phyloP scores from a whole-genome alignment of 2,888 invertebrate species.

The Parnassius orleans region DNA sequence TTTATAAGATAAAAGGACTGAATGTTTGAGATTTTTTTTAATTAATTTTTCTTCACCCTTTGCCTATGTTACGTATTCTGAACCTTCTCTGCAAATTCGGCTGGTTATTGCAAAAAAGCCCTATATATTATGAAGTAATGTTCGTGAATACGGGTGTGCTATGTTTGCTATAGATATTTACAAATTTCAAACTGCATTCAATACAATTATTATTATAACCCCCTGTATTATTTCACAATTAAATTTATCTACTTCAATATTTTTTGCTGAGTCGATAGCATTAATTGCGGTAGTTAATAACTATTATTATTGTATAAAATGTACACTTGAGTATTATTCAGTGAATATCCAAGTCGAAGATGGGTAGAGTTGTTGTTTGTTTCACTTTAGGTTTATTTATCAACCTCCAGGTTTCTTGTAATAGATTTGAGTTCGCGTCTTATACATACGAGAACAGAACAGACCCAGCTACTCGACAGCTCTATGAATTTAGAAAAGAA shows the following conservation, averaged over 20 bases:
- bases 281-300: conserved; percentile 9
- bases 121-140: too few relatives aligned
- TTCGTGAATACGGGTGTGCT: too few relatives aligned
- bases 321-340: background rate
- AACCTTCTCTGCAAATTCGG: too few relatives aligned
- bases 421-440: conserved; percentile 27
- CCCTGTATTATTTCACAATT: background rate
- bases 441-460: conserved; percentile 34
- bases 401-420: conserved; percentile 2
- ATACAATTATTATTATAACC: too few relatives aligned
- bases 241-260: background rate
- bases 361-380: conserved; percentile 20
- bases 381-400: conserved; percentile 8
- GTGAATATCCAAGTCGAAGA: background rate
- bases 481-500: conserved; percentile 45
- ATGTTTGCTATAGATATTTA: too few relatives aligned
- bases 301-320: background rate
- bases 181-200: too few relatives aligned
- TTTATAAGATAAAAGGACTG: too few relatives aligned
- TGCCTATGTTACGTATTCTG: too few relatives aligned
- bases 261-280: background rate
- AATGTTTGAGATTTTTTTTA: too few relatives aligned
- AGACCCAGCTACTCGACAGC: conserved; percentile 40
- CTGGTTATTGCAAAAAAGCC: too few relatives aligned
- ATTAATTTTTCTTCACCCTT: too few relatives aligned